Conservation (phyloP, 2,797 vertebrate genomes). For the Hydrolagus colliei region DNA sequence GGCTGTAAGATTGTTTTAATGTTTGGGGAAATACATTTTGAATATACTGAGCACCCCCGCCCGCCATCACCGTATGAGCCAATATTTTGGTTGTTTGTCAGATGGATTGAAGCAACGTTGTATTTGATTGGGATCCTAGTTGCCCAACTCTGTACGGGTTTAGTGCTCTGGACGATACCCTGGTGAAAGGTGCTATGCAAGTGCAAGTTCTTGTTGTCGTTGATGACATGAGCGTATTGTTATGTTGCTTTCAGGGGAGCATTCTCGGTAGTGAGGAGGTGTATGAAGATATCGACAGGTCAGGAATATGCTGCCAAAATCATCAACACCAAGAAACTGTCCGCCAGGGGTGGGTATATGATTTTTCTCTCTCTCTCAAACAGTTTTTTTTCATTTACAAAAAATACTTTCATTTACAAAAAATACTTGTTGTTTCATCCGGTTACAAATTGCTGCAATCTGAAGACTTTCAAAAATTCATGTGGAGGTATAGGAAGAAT, state of each 20-base stretch:
- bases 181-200: no score
- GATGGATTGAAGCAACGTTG: background rate
- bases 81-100: background rate
- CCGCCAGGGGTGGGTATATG: constrained; percentile 79
- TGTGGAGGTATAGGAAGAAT: no score
- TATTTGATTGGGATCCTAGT: background rate
- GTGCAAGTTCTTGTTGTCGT: no score
- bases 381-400: constrained; percentile 13
- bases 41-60: no score
- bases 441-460: background rate
- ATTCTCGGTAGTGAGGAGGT: constrained; percentile 91
- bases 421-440: background rate
- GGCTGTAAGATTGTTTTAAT: no score
- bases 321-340: constrained; percentile 97
- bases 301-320: constrained; percentile 96
- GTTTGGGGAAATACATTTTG: no score
- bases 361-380: no score
- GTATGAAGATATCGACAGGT: constrained; percentile 89
- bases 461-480: background rate
- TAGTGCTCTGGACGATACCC: background rate
- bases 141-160: background rate
- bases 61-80: no score
- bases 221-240: constrained; percentile 10
- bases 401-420: constrained; percentile 19
- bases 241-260: constrained; percentile 72